phyloP scores from a whole-genome alignment of 1,140 invertebrate species.

The Neuroterus valhalla region DNA sequence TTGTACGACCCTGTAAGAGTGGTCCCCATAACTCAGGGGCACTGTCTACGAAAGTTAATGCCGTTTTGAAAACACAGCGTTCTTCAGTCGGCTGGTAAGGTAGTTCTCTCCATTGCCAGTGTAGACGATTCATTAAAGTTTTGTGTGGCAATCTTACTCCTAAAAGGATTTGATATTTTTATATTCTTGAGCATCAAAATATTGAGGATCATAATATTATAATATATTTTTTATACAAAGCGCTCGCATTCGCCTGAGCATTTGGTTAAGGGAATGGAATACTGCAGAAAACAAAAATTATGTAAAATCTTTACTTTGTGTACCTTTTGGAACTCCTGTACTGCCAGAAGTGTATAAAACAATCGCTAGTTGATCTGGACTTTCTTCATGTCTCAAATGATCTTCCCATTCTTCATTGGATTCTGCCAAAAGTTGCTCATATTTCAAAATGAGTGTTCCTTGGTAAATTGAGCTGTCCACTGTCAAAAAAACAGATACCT shows the following conservation, averaged over 20 bases:
- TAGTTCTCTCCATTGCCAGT: slow-evolving; percentile 89
- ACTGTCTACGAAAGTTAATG: slow-evolving; percentile 91
- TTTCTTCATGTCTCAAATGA: slow-evolving; percentile 56
- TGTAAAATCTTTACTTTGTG: slow-evolving; percentile 24
- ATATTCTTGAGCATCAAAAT: too few species aligned
- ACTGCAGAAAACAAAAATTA: too few species aligned
- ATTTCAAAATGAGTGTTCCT: slow-evolving; percentile 69
- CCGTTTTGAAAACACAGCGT: slow-evolving; percentile 89
- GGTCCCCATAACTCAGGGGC: slow-evolving; percentile 91
- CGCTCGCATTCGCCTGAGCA: too few species aligned
- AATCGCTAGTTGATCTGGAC: slow-evolving; percentile 79
- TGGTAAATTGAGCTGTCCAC: slow-evolving; percentile 62
- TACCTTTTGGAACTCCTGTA: slow-evolving; percentile 94
- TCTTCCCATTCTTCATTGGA: slow-evolving; percentile 68
- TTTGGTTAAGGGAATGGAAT: too few species aligned
- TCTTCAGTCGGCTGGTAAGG: slow-evolving; percentile 81
- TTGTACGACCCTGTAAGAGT: slow-evolving; percentile 80
- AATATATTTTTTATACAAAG: too few species aligned
- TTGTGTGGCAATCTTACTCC: slow-evolving; percentile 88
- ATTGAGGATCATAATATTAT: too few species aligned
- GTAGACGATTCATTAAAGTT: slow-evolving; percentile 86
- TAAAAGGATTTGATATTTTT: slow-evolving; percentile 57
- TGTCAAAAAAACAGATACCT: slow-evolving; percentile 38
- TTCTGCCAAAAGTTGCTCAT: slow-evolving; percentile 72
- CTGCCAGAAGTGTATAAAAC: slow-evolving; percentile 95